A percentile compares a stretch with the other conserved stretches of the same genome.
These are phyloP conservation scores for Antechinus stuartii DNA, from an alignment of 2,113 vertebrate species.

Conservation along the genomic window DNA sequence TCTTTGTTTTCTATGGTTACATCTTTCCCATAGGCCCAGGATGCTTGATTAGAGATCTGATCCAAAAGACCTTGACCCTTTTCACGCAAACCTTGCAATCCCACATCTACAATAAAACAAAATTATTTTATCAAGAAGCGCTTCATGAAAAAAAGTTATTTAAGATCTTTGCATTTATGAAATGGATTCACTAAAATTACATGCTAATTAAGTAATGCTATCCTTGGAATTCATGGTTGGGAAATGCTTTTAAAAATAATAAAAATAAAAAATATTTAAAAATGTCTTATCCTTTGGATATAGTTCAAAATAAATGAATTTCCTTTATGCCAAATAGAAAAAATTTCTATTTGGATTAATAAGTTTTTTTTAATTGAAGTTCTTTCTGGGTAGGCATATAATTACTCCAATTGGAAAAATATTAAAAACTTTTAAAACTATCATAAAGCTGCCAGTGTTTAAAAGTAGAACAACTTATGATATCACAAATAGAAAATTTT, in stretches of 20 bases:
- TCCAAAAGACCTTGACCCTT: conserved; percentile 95
- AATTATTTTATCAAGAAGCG: conserved; percentile 52
- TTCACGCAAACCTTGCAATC: conserved; percentile 92
- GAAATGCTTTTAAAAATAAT: not conserved
- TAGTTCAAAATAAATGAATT: not conserved
- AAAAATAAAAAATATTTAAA: no score
- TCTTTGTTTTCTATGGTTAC: conserved; percentile 94
- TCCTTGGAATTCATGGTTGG: conserved; percentile 10
- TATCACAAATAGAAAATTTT: not conserved
- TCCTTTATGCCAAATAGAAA: conserved; percentile 6
- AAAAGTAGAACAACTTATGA: not conserved
- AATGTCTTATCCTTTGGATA: not conserved
- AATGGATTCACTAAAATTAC: conserved; percentile 13
- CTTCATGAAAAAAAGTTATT: conserved; percentile 25
- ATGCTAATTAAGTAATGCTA: not conserved
- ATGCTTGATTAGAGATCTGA: conserved; percentile 93
- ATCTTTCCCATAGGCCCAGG: conserved; percentile 93
- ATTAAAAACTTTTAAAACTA: not conserved
- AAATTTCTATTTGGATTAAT: conserved; percentile 8
- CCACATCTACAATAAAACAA: conserved; percentile 83
- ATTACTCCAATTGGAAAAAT: not conserved
- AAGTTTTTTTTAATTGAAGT: conserved; percentile 17
- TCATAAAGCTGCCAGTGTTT: not conserved
- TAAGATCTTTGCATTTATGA: conserved; percentile 7
- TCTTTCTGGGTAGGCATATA: not conserved